These are phyloP conservation scores for Pseudoatta argentina DNA, from an alignment of 1,140 invertebrate species.

Conservation along the genomic window DNA sequence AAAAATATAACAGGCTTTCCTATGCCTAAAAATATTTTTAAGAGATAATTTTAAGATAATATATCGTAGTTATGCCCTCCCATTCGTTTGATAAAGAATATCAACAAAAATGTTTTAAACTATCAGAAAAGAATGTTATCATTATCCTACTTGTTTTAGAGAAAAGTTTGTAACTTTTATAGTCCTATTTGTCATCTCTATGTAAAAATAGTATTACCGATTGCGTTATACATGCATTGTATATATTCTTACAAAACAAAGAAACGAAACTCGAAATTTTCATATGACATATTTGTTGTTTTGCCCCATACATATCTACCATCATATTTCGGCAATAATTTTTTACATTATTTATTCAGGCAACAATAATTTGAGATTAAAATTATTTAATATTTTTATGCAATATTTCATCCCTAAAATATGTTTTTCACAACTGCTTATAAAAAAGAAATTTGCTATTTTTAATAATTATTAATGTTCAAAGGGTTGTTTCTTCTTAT, in stretches of 20 bases:
- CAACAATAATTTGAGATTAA: conserved; percentile 1
- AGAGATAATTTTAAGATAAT: conserved; percentile 14
- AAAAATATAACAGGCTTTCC: neutral
- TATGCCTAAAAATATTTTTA: neutral
- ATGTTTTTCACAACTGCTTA: neutral
- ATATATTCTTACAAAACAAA: neutral
- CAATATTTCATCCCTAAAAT: neutral
- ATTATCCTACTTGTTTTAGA: neutral
- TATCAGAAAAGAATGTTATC: neutral
- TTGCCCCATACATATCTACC: too few relatives aligned
- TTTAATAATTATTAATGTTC: neutral
- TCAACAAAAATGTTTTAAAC: neutral
- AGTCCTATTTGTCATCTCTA: neutral
- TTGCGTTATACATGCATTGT: neutral
- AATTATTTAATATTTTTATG: neutral
- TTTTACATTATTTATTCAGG: neutral
- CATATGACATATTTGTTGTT: neutral
- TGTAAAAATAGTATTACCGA: neutral
- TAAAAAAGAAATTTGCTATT: neutral
- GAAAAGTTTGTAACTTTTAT: neutral
- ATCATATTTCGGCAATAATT: neutral
- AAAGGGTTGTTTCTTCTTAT: neutral
- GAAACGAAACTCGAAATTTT: neutral
- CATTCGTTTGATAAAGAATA: neutral
- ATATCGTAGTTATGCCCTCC: too few relatives aligned